Base-by-base conservation (phyloP, 2,888 invertebrate species). In the Serrognathus titanus region DNA sequence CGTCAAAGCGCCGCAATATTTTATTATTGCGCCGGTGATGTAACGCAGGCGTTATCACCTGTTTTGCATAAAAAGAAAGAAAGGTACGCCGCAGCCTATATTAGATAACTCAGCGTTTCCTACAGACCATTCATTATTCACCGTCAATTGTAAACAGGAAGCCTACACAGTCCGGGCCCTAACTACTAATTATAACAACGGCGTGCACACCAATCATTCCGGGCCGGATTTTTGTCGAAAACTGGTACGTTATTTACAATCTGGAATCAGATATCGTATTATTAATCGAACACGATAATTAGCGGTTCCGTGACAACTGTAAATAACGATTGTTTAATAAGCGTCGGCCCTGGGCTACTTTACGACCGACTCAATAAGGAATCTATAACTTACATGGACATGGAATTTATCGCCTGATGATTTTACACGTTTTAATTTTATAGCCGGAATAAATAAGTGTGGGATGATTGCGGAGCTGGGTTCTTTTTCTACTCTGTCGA, bases 251-350 rank as follows among this genome's bases (percentile, higher is more conserved):
- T 53, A 56, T 56, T 54, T 53, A 58, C 61, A 53, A 56, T 53
- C 58, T 24, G 13, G 40, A 55, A 55, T 50, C 41, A 40, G 48
- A 48, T 43, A 11, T 6, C 45, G 37, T 43, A 43, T 41, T 62
- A 74, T 73, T 74, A 74, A 74, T 72, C 70, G 70, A 69, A 71
- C 70, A 67, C 59, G 69, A 71, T 73, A 74, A 74, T 74, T 74
- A 68, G 67, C 62, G 63, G 66, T 64, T 62, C 57, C 66, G 68
- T 68, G 73, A 74, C 72, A 70, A 71, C 68, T 63, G 66, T 70
- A 69, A 72, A 70, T 75, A 73, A 73, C 71, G 71, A 71, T 62
- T 59, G 58, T 64, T 65, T 67, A 65, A 63, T 62, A 66, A 64
- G 53, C 57, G 52, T 56, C 45, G 51, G 60, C 63, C 63, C 35